Evolutionary conservation across 2,113 vertebrate species (phyloP), one percentile per base, ranked within the genome.

Genomic region (Proterorhinus semilunaris): DNA sequence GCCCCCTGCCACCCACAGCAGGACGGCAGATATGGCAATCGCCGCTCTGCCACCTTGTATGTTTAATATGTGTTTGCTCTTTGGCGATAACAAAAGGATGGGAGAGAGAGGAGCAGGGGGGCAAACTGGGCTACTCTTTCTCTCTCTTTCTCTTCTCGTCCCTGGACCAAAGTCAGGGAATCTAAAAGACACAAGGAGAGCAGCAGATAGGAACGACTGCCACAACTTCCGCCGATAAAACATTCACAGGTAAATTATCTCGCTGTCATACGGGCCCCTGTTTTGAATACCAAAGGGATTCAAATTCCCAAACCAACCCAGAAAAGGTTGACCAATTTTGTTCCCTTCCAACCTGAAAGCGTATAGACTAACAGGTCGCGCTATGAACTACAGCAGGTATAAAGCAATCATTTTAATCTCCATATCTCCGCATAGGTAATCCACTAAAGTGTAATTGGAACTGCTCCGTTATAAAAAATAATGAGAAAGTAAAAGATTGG

Each of bases 381-480:
- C 69, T 75, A 81, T 89, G 75, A 90, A 85, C 78, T 3, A 64
- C 69, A 71, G 75, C 59, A 54, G 62, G 65, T 9, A 68, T 16
- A 69, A 81, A 73, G 69, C 65, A 42, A 12, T 88, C 82, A 86
- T 86, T 69, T 59, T 70, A 79, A 83, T 88, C 82, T 75, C 53
- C 66, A 83, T 88, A 86, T 89, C 84, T 91, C 78, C 63, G 74
- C 80, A 83, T 81, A 79, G 83, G 74, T 93, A 93, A 95, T 94
- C 92, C 92, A 93, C 92, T 93, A 88, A 91, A 91, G 84, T 91
- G 87, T 92, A 94, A 95, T 92, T 95, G 92, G 89, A 90, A 85
- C 91, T 83, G 89, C 89, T 72, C 88, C 81, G 78, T 92, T 91
- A 90, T 81, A 86, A 91, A 93, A 36, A 81, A 81, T 79, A 81